phyloP scores from a whole-genome alignment of 1,140 invertebrate species.

The Diorhabda carinulata region DNA sequence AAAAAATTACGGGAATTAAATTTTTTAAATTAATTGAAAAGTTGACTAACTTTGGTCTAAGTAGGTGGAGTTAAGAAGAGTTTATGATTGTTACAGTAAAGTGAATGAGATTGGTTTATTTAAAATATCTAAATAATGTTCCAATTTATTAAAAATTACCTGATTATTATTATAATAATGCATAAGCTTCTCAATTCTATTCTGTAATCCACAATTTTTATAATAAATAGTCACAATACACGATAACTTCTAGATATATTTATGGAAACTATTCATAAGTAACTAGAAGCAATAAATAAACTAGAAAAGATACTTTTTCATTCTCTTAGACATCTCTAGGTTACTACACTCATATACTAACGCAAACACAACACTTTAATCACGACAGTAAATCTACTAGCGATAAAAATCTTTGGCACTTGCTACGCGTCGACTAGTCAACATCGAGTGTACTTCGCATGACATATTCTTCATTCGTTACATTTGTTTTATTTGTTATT shows the following conservation, averaged over 20 bases:
- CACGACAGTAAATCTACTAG: background rate
- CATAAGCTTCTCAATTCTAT: no score
- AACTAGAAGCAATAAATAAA: background rate
- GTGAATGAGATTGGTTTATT: no score
- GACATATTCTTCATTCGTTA: background rate
- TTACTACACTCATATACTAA: background rate
- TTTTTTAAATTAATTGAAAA: no score
- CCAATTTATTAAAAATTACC: no score
- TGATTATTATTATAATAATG: no score
- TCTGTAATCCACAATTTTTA: no score
- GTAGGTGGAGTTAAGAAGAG: no score
- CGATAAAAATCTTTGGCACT: slow-evolving; percentile 2
- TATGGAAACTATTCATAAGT: background rate
- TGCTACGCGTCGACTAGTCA: background rate
- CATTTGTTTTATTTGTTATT: background rate
- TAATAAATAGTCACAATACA: no score
- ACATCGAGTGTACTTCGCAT: background rate
- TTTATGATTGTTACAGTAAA: no score
- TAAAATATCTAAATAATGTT: no score
- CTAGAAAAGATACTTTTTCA: slow-evolving; percentile 1
- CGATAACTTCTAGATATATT: background rate
- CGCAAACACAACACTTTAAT: background rate
- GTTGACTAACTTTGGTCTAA: no score
- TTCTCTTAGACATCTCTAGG: background rate
- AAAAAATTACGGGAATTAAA: no score